Evolutionary conservation across 2,797 vertebrate species (phyloP), one percentile per base, ranked within the genome.

Genomic region (Tarsius wallacei): DNA sequence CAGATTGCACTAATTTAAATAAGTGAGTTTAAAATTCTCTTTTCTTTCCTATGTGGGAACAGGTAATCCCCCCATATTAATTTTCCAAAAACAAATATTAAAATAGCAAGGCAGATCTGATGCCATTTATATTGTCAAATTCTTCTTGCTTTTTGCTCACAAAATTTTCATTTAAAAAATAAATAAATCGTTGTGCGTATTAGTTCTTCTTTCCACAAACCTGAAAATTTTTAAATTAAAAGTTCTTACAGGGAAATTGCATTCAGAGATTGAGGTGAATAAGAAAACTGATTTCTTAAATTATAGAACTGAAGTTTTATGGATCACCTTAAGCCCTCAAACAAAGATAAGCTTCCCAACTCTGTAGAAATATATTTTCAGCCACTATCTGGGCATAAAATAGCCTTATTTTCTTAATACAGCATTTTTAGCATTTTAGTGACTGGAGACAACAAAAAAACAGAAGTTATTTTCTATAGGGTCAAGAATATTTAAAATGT

Each of bases 151-250:
- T 73, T 77, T 76, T 66, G 5, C 59, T 64, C 66, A 84, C 9
- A 57, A 66, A 42, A 21, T 66, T 94, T 89, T 73, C n/a, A 71
- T 66, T 85, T 26, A 55, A 74, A 71, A 80, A 36, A 59, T 53
- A 82, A 88, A 88, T 47, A 80, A 93, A 33, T 47, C n/a, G 76
- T 76, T 74, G n/a, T 59, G 28, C n/a, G 55, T 87, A 82, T 76
- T 83, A 53, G 74, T 80, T 91, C 15, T 81, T 86, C 59, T 10
- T 10, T 51, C 51, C 19, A 66, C 13, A 94, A 74, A 53, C 22
- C n/a, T 70, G 14, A 71, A 49, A 74, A 74, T 16, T 84, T 88
- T 87, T 77, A 93, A 93, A 88, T 76, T 93, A 89, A 88, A 87
- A 53, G 31, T 71, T 8, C 28, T 88, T 68, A 82, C 33, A 10